Conservation (phyloP, 2,113 vertebrate species). For the Theristicus caerulescens region DNA sequence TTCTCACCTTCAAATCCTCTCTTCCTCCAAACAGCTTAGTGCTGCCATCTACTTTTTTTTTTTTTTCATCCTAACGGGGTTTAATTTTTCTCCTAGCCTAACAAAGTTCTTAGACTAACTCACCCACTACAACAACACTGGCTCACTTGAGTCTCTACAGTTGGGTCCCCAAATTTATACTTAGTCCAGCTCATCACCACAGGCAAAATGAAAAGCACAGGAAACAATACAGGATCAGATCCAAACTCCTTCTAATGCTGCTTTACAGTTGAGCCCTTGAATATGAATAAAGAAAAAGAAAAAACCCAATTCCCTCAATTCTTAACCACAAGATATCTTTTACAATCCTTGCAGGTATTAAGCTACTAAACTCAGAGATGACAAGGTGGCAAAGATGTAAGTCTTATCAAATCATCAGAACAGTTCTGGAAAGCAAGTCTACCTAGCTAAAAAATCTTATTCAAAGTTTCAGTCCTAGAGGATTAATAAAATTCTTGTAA, state of each 20-base stretch:
- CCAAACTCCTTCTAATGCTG: neutral
- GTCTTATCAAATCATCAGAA: neutral
- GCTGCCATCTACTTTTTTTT: conserved; percentile 51
- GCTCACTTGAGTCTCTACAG: neutral
- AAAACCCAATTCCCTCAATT: neutral
- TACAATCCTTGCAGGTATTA: neutral
- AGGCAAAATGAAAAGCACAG: neutral
- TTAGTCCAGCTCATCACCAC: neutral
- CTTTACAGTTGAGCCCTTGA: neutral
- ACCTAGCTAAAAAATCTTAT: neutral
- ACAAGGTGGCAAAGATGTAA: neutral
- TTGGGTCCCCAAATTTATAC: neutral
- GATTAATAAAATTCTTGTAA: conserved; percentile 43
- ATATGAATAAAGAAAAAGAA: neutral
- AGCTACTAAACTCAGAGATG: neutral
- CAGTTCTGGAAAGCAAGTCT: neutral
- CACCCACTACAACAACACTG: neutral
- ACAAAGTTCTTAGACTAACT: neutral
- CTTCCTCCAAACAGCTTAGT: conserved; percentile 36
- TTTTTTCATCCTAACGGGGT: neutral
- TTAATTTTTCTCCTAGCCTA: neutral
- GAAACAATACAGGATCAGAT: neutral
- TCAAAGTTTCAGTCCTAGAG: neutral
- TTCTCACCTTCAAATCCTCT: conserved; percentile 40
- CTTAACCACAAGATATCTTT: neutral